Conservation (phyloP, 2,797 vertebrate species). For the Xerus rutilus region DNA sequence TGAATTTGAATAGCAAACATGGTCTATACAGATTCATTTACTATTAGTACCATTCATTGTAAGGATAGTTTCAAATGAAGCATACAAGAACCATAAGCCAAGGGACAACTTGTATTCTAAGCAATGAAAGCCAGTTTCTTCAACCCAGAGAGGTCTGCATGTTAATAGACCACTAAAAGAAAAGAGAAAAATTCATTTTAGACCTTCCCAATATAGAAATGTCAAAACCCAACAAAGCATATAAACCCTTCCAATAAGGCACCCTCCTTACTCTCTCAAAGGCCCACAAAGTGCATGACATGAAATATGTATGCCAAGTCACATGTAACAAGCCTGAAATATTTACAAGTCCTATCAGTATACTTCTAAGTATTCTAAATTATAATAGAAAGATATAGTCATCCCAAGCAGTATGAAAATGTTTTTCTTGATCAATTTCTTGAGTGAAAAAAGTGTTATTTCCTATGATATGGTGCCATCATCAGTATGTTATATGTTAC, state of each 20-base stretch:
- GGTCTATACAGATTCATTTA: neutral
- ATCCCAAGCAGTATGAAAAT: neutral
- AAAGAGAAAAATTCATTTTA: neutral
- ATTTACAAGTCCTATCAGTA: neutral
- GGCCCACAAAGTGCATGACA: neutral
- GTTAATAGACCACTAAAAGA: neutral
- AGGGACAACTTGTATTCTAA: neutral
- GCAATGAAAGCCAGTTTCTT: neutral
- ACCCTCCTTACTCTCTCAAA: neutral
- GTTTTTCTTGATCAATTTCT: neutral
- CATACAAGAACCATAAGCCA: neutral
- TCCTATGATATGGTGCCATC: neutral
- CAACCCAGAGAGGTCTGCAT: neutral
- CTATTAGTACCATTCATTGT: neutral
- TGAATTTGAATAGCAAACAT: neutral
- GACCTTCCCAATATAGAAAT: neutral
- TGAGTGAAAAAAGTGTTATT: neutral
- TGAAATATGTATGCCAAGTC: neutral
- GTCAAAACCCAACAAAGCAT: neutral
- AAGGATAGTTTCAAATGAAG: neutral
- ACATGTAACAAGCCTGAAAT: neutral
- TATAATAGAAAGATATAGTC: neutral
- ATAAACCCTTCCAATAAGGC: neutral
- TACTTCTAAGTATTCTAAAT: neutral
- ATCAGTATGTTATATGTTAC: slow-evolving; percentile 35